phyloP scores from a whole-genome alignment of 30 jellyfish, hydroid and myxozoan genomes.

The Mastigias papua region DNA sequence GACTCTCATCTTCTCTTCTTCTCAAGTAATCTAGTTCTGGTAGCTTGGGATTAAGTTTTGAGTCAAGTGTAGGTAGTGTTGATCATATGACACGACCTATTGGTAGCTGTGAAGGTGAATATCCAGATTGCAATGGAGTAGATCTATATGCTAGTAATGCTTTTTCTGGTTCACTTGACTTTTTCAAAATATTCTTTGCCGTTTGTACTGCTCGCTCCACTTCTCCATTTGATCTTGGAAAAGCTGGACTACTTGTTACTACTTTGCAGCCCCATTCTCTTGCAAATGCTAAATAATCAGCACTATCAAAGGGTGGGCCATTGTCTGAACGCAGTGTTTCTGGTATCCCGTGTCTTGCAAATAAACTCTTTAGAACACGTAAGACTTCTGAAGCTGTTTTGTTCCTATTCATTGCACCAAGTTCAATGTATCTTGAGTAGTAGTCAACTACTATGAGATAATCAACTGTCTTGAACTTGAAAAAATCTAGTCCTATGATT shows the following conservation, averaged over 20 bases:
- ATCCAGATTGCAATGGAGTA: constrained; percentile 60
- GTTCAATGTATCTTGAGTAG: constrained; percentile 54
- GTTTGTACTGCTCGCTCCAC: constrained; percentile 76
- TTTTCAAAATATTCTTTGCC: constrained; percentile 34
- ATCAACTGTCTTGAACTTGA: constrained; percentile 29
- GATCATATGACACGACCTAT: constrained; percentile 49
- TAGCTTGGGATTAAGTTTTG: neutral
- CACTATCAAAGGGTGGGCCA: constrained; percentile 63
- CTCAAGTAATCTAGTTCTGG: constrained; percentile 28
- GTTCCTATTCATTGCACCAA: constrained; percentile 38
- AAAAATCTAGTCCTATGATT: constrained; percentile 50
- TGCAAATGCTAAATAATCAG: constrained; percentile 39
- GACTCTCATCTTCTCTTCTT: constrained; percentile 28
- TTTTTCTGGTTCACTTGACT: constrained; percentile 46
- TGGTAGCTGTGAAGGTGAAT: constrained; percentile 38
- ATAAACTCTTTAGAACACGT: constrained; percentile 13
- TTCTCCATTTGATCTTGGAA: constrained; percentile 69
- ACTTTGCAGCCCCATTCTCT: constrained; percentile 44
- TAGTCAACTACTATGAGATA: constrained; percentile 38
- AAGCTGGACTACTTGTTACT: constrained; percentile 55
- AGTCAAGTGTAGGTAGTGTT: constrained; percentile 18
- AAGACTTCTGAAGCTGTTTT: constrained; percentile 25
- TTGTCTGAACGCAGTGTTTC: constrained; percentile 62
- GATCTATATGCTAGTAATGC: constrained; percentile 72
- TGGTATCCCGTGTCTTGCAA: constrained; percentile 67